phyloP scores from a whole-genome alignment of 2,888 invertebrate genomes.

The Ptychoptera contaminata region DNA sequence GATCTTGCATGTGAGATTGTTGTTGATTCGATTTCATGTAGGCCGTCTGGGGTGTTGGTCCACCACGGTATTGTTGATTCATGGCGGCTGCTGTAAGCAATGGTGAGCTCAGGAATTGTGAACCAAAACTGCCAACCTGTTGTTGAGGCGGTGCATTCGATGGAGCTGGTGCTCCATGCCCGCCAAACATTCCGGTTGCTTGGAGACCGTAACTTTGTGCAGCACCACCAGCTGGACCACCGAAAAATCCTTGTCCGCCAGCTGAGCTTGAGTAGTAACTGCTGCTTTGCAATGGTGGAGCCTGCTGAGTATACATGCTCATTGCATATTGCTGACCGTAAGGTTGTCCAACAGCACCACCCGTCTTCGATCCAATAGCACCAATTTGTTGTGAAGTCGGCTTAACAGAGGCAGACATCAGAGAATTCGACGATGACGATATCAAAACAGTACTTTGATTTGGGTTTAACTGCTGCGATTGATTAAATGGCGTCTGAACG shows the following conservation, averaged over 20 bases:
- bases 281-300: constrained; percentile 27
- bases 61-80: constrained; percentile 27
- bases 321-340: constrained; percentile 28
- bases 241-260: constrained; percentile 27
- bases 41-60: constrained; percentile 23
- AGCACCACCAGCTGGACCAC: constrained; percentile 24
- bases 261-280: constrained; percentile 31
- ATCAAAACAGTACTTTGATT: constrained; percentile 80
- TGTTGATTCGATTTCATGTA: constrained; percentile 29
- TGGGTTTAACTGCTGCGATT: constrained; percentile 62
- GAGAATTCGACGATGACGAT: constrained; percentile 70
- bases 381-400: constrained; percentile 68
- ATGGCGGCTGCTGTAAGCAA: constrained; percentile 42
- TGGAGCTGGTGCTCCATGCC: constrained; percentile 22
- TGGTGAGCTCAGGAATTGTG: constrained; percentile 44
- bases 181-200: constrained; percentile 27
- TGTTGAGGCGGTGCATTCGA: constrained; percentile 22
- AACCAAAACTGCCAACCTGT: constrained; percentile 31
- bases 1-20: constrained; percentile 31
- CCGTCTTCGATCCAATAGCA: constrained; percentile 49
- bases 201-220: constrained; percentile 27
- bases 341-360: constrained; percentile 14
- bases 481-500: constrained; percentile 45
- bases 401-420: constrained; percentile 80
- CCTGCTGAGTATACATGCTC: constrained; percentile 28